phyloP scores from a whole-genome alignment of 2,888 invertebrate genomes.

The Apamea sordens region DNA sequence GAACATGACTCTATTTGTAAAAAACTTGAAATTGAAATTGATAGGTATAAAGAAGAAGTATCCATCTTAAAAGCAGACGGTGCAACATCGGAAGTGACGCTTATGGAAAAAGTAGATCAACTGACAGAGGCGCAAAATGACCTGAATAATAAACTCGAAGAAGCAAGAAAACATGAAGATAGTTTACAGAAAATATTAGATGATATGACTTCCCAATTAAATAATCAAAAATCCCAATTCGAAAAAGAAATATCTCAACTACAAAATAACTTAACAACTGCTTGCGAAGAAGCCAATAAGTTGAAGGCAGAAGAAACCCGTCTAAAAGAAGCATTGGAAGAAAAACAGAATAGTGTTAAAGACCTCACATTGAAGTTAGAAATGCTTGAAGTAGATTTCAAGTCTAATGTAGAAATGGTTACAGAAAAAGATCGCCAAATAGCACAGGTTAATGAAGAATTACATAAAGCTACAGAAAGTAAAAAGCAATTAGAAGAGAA shows the following conservation, averaged over 20 bases:
- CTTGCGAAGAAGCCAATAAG: slow-evolving; percentile 78
- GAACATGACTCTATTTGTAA: slow-evolving; percentile 83
- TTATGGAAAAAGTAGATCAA: slow-evolving; percentile 88
- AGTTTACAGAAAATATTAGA: slow-evolving; percentile 86
- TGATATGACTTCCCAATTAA: slow-evolving; percentile 85
- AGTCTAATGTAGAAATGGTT: slow-evolving; percentile 85
- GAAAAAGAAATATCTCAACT: slow-evolving; percentile 82
- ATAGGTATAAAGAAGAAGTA: slow-evolving; percentile 87
- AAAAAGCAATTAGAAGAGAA: slow-evolving; percentile 88
- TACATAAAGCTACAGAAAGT: slow-evolving; percentile 80
- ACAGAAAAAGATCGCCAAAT: slow-evolving; percentile 88
- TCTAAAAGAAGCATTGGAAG: slow-evolving; percentile 77
- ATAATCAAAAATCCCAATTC: slow-evolving; percentile 82
- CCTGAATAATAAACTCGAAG: slow-evolving; percentile 86
- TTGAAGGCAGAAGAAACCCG: slow-evolving; percentile 76
- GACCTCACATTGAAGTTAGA: slow-evolving; percentile 84
- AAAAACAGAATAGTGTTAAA: slow-evolving; percentile 84
- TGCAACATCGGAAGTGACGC: slow-evolving; percentile 84
- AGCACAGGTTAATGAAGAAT: slow-evolving; percentile 80
- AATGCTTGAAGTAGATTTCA: slow-evolving; percentile 86
- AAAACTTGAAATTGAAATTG: slow-evolving; percentile 85
- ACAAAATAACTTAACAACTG: slow-evolving; percentile 75
- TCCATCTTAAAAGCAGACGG: slow-evolving; percentile 85
- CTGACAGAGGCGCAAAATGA: slow-evolving; percentile 87
- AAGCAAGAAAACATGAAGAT: slow-evolving; percentile 87